These are phyloP conservation scores for Trematocara macrostoma DNA, from an alignment of 2,113 vertebrate species.

Conservation along the genomic window DNA sequence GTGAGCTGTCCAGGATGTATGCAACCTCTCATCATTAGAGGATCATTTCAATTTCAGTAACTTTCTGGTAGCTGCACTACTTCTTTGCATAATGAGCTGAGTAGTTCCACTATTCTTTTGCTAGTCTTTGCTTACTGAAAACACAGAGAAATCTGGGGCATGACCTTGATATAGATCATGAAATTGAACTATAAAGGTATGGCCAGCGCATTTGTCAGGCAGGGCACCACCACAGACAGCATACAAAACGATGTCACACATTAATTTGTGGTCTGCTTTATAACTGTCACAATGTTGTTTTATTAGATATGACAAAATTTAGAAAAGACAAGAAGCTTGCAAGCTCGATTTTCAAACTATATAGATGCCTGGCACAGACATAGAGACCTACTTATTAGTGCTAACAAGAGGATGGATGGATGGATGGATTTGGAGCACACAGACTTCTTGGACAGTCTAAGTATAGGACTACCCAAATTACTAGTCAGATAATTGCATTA, in stretches of 20 bases:
- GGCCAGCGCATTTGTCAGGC: not conserved
- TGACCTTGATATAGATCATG: not conserved
- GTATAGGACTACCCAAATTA: not conserved
- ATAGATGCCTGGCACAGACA: not conserved
- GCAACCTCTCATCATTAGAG: not conserved
- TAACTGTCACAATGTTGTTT: not conserved
- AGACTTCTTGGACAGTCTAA: not conserved
- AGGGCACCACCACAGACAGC: not conserved
- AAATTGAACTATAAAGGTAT: not conserved
- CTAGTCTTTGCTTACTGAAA: not conserved
- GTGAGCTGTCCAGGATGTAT: not conserved
- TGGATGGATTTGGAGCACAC: accelerated
- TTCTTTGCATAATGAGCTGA: not conserved
- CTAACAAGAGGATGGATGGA: not conserved
- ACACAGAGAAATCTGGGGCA: not conserved
- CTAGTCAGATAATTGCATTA: not conserved
- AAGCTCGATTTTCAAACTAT: not conserved
- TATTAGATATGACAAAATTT: not conserved
- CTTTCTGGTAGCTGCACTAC: not conserved
- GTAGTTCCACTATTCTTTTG: not conserved
- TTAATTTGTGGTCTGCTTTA: not conserved
- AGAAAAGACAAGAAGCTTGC: not conserved
- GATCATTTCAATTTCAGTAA: not conserved
- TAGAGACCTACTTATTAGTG: not conserved
- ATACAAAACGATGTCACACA: not conserved